Evolutionary conservation across 2,113 vertebrate species (phyloP).

Genomic region (Archocentrus centrarchus): DNA sequence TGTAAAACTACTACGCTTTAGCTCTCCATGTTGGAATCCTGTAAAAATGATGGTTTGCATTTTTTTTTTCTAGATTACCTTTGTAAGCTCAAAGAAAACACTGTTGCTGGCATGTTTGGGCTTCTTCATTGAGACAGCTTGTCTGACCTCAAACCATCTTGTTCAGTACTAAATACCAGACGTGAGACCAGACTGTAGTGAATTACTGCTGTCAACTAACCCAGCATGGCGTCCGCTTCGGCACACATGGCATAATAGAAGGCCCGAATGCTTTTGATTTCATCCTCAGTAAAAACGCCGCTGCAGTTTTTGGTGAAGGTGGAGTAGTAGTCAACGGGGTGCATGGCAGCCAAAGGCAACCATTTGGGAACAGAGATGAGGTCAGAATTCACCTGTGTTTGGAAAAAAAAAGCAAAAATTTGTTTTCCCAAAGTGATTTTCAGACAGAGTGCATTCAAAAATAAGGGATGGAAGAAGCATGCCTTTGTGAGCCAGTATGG

Average conservation of each 20-base stretch:
- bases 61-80: background rate
- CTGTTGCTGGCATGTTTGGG: background rate
- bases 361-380: conserved; percentile 90
- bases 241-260: conserved; percentile 99
- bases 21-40: background rate
- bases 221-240: conserved; percentile 94
- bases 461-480: conserved; percentile 19
- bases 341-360: conserved; percentile 87
- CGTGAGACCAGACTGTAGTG: background rate
- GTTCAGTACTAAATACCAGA: background rate
- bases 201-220: conserved; percentile 76
- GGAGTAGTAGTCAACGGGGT: conserved; percentile 94
- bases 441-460: background rate
- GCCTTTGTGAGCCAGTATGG: conserved; percentile 93
- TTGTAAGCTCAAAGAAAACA: background rate
- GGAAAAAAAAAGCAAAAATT: background rate
- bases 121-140: background rate
- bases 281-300: conserved; percentile 86
- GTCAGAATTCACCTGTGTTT: conserved; percentile 84
- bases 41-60: background rate
- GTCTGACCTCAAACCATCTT: background rate
- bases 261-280: conserved; percentile 88
- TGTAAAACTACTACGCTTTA: background rate
- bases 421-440: background rate
- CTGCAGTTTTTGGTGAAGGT: conserved; percentile 97